Base-by-base conservation (phyloP, 1,140 invertebrate genomes). In the Aphelenchoides besseyi region DNA sequence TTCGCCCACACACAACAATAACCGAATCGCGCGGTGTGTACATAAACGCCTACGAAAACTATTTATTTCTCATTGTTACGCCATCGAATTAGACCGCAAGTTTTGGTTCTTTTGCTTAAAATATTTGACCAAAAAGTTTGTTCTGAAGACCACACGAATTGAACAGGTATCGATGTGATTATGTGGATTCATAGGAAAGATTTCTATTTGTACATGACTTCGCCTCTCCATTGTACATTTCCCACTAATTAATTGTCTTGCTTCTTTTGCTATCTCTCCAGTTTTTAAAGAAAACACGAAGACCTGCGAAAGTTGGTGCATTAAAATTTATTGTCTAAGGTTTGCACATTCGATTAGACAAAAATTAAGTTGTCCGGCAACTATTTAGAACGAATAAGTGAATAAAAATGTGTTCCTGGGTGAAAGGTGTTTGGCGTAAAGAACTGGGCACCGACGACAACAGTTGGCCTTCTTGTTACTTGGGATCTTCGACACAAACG, bases 111-210 rank as follows among this genome's bases (percentile, higher is more conserved):
- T n/a, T n/a, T n/a, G n/a, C n/a, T n/a, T n/a, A n/a, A n/a, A n/a
- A n/a, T n/a, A n/a, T n/a, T n/a, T n/a, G n/a, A n/a, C n/a, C n/a
- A n/a, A n/a, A n/a, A n/a, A n/a, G n/a, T n/a, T n/a, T n/a, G n/a
- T n/a, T n/a, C n/a, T 23, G 41, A 48, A 48, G 12, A 48, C 12
- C 41, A 48, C 41, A 48, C 12, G 41, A 16, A 48, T 48, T 48
- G 41, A n/a, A n/a, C n/a, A n/a, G n/a, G n/a, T 48, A 48, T 12
- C 41, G 41, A 48, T 16, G 23, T 12, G 41, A 48, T 12, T 48
- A 12, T 48, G 41, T 48, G 41, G 41, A 48, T 48, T 23, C 41
- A 48, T 48, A 48, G 41, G 41, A 48, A 48, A 48, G 41, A 48
- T 12, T 48, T 48, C 41, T 48, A 48, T 48, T 48, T 48, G 41